phyloP scores from a whole-genome alignment of 92 coral and sea anemone species.

The Paramuricea clavata region DNA sequence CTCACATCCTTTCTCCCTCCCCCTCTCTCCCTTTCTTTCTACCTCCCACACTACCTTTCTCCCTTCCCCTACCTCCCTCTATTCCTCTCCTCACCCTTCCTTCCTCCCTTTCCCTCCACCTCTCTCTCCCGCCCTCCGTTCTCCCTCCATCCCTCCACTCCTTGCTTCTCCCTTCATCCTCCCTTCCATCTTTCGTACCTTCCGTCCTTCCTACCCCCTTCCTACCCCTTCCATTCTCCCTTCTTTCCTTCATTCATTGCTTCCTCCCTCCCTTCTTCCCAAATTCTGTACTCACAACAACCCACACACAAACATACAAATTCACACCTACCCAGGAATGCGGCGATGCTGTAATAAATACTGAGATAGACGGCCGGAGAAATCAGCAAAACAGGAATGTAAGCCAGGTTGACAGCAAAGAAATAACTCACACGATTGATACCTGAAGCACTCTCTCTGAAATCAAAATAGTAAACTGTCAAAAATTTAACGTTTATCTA shows the following conservation, averaged over 20 bases:
- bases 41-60: too few relatives aligned
- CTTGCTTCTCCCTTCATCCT: too few relatives aligned
- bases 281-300: too few relatives aligned
- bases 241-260: background rate
- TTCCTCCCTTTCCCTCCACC: background rate
- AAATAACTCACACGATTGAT: slow-evolving; percentile 85
- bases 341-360: slow-evolving; percentile 81
- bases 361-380: slow-evolving; percentile 81
- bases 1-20: background rate
- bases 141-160: background rate
- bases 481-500: too few relatives aligned
- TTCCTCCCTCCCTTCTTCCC: background rate
- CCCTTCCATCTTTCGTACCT: background rate
- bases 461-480: background rate
- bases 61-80: too few relatives aligned
- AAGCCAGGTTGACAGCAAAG: slow-evolving; percentile 84
- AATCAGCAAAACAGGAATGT: slow-evolving; percentile 78
- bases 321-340: slow-evolving; percentile 76
- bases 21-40: too few relatives aligned
- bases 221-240: background rate
- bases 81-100: background rate
- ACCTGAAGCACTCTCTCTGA: slow-evolving; percentile 85
- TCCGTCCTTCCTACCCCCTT: background rate
- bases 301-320: too few relatives aligned
- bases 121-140: background rate